phyloP scores from a whole-genome alignment of 2,797 vertebrate species.

The Crocodylus rhombifer region DNA sequence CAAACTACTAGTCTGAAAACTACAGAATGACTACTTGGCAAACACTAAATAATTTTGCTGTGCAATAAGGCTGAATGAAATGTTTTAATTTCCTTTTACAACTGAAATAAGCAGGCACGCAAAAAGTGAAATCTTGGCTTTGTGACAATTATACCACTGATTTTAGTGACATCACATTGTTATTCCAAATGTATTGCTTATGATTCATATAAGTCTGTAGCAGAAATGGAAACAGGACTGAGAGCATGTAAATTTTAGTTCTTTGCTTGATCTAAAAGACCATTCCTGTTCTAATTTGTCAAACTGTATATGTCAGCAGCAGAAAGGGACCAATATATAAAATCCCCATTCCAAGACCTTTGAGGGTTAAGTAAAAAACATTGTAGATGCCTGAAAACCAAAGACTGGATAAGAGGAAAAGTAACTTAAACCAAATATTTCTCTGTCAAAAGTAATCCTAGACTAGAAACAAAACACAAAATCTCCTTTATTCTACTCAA shows the following conservation, averaged over 20 bases:
- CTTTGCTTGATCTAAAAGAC: neutral
- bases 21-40: constrained; percentile 5
- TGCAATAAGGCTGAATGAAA: neutral
- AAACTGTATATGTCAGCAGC: neutral
- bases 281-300: neutral
- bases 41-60: neutral
- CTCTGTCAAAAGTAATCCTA: neutral
- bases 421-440: neutral
- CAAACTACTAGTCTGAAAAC: constrained; percentile 47
- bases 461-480: neutral
- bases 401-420: neutral
- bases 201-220: neutral
- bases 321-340: neutral
- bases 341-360: neutral
- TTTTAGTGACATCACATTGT: neutral
- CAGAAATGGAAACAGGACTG: neutral
- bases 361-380: neutral
- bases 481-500: neutral
- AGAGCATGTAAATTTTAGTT: neutral
- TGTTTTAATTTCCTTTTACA: neutral
- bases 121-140: neutral
- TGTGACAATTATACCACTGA: neutral
- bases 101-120: neutral
- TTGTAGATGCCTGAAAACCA: neutral
- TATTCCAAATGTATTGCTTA: neutral